Evolutionary conservation across 2,888 invertebrate genomes (phyloP), one percentile per base, ranked within the genome.

Genomic region (Phalangium opilio): DNA sequence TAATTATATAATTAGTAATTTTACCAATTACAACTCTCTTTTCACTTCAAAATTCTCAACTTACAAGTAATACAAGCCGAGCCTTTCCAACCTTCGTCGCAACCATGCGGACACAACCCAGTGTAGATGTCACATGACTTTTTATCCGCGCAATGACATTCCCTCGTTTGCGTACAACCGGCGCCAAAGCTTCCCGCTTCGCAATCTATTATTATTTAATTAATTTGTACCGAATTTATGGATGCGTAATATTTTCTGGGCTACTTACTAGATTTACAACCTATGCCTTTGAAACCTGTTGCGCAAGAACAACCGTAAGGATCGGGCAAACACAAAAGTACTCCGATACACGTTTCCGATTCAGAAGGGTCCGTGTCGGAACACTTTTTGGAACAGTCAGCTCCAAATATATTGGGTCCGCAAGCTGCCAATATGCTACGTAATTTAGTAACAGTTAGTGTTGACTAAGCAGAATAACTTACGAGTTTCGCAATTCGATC

Each of bases 241-340:
- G 27, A 8, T 7, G 27, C 27, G 27, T 27, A 27, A 27, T 27
- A 27, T 27, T 27, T 27, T 27, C 4, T n/a, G n/a, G 5, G 27
- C 8, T 27, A 27, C 41, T 50, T 43, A 50, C 50, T 19, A 27
- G 27, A 12, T n/a, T 21, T 41, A 40, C 50, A 50, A 41, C 43
- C 41, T 2, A 21, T 19, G 12, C 47, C 50, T 18, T 39, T 34
- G 21, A 33, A 47, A 18, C 50, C 50, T 7, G 47, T 14, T 12
- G 41, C 47, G 36, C 50, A 50, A 12, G 50, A 44, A 44, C 50
- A 50, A n/a, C 47, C 47, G 17, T 44, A 50, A 4, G 50, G 50
- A 36, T 50, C 50, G 15, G 50, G 41, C 18, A 50, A 34, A 47
- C 50, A 50, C 15, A 50, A 44, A 12, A 44, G 38, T 19, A 21